Evolutionary conservation across 2,888 invertebrate species (phyloP).

Genomic region (Dasypolia templi): DNA sequence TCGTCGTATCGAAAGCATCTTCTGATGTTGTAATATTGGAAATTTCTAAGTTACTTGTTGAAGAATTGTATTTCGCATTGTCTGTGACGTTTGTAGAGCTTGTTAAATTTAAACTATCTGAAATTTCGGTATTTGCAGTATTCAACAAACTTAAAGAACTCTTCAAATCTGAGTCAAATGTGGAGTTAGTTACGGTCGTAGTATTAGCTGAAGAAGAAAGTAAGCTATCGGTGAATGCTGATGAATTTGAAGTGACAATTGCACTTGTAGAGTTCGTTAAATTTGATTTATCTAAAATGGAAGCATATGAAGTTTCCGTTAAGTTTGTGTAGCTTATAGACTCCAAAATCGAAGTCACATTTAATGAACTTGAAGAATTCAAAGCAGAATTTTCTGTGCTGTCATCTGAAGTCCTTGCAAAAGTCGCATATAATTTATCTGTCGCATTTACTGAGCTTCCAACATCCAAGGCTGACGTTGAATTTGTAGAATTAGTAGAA

Average conservation of each 20-base stretch:
- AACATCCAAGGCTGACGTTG: constrained; percentile 25
- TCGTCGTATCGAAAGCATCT: constrained; percentile 13
- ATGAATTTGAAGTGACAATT: constrained; percentile 19
- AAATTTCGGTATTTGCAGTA: constrained; percentile 24
- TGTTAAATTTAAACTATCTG: constrained; percentile 35
- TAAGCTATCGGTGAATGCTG: constrained; percentile 10
- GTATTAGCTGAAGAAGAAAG: constrained; percentile 33
- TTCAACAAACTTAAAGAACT: constrained; percentile 22
- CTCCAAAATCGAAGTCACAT: constrained; percentile 4
- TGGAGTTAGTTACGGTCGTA: constrained; percentile 27
- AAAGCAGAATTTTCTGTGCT: constrained; percentile 17
- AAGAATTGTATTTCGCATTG: constrained; percentile 17
- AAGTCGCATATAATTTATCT: constrained; percentile 19
- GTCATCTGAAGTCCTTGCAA: constrained; percentile 19
- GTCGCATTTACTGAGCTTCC: constrained; percentile 24
- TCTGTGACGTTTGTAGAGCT: constrained; percentile 29
- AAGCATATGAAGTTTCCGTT: constrained; percentile 35
- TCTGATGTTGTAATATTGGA: constrained; percentile 28
- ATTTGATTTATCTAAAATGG: constrained; percentile 22
- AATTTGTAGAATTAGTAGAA: constrained; percentile 52
- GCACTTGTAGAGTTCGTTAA: constrained; percentile 33
- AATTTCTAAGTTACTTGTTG: neutral
- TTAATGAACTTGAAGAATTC: constrained; percentile 39
- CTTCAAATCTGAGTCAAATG: constrained; percentile 22
- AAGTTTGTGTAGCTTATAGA: constrained; percentile 27